phyloP scores from a whole-genome alignment of 2,113 vertebrate genomes.

The Gnathonemus echidnorhynchus region DNA sequence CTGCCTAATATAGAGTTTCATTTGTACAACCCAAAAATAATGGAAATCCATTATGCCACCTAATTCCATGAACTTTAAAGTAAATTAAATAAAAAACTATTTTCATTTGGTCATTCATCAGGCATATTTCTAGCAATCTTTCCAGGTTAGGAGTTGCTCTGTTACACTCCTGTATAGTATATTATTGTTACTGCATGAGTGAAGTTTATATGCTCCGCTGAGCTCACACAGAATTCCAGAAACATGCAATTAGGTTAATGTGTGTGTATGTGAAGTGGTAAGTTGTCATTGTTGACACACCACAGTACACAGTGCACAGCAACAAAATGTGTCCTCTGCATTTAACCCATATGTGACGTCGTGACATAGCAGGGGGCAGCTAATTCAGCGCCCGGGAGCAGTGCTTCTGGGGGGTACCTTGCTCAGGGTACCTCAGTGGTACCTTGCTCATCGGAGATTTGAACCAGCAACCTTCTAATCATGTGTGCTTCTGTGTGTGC shows the following conservation, averaged over 20 bases:
- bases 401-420: no score
- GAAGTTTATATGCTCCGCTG: background rate
- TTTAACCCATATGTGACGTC: no score
- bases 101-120: conserved; percentile 17
- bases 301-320: no score
- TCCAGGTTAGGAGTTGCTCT: background rate
- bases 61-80: conserved; percentile 32
- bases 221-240: background rate
- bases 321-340: no score
- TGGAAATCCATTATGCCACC: conserved; percentile 28
- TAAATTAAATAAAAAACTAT: conserved; percentile 27
- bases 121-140: background rate
- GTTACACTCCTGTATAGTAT: background rate
- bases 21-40: conserved; percentile 26
- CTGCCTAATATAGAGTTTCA: conserved; percentile 24
- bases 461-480: no score
- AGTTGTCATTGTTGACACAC: no score
- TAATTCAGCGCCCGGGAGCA: no score
- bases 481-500: background rate
- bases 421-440: no score
- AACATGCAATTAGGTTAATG: background rate
- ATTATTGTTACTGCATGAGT: background rate
- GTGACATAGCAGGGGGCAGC: no score
- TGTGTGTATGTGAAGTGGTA: background rate
- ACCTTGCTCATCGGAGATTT: no score